Evolutionary conservation across 2,113 vertebrate genomes (phyloP).

Genomic region (Oostethus manadensis): DNA sequence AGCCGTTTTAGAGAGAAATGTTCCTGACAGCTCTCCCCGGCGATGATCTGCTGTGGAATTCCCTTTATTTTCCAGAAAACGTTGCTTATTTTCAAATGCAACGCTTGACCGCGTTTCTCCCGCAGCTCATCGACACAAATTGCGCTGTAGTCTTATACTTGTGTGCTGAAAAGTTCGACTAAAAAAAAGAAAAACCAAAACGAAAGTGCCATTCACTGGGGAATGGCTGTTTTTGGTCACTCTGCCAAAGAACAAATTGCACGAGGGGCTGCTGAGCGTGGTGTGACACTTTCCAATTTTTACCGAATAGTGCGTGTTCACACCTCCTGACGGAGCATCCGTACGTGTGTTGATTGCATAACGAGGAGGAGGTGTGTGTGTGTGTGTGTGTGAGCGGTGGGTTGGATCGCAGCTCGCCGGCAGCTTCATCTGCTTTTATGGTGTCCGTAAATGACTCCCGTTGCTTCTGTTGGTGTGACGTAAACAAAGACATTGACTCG

Average conservation of each 20-base stretch:
- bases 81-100: too few relatives aligned
- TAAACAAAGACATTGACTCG: conserved; percentile 55
- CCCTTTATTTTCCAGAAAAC: background rate
- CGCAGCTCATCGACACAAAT: too few relatives aligned
- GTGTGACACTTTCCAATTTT: conserved; percentile 69
- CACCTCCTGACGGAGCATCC: conserved; percentile 58
- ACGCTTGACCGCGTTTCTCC: too few relatives aligned
- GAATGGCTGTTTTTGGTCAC: conserved; percentile 60
- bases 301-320: conserved; percentile 62
- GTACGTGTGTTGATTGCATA: conserved; percentile 33
- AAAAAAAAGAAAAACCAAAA: too few relatives aligned
- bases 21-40: background rate
- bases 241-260: conserved; percentile 53
- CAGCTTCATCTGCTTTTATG: conserved; percentile 63
- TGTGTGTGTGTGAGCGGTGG: conserved; percentile 9
- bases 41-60: background rate
- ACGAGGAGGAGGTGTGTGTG: conserved; percentile 12
- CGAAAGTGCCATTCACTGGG: conserved; percentile 42
- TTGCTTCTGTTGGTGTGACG: conserved; percentile 53
- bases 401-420: conserved; percentile 34
- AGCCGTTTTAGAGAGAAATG: too few relatives aligned
- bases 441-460: conserved; percentile 70
- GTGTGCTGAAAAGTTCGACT: too few relatives aligned
- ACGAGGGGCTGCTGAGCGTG: conserved; percentile 57
- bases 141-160: too few relatives aligned